These are phyloP conservation scores for Chrysodeixis includens DNA, from an alignment of 2,888 invertebrate species.

Conservation along the genomic window DNA sequence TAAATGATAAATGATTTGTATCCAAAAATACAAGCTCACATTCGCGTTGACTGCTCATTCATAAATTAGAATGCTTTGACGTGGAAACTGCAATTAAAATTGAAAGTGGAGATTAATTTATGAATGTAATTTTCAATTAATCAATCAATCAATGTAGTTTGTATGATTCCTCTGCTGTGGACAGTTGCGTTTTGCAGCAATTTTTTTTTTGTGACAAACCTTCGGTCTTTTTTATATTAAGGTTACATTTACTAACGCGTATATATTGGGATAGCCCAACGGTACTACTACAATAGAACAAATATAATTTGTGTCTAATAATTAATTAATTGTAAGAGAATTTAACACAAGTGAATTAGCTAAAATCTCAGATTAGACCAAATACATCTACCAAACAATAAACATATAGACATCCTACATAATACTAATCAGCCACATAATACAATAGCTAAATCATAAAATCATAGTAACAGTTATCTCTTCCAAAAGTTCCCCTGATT, in stretches of 20 bases:
- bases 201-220: no score
- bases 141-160: background rate
- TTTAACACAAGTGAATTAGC: no score
- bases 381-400: no score
- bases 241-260: no score
- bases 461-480: slow-evolving; percentile 36
- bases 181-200: no score
- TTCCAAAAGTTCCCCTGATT: slow-evolving; percentile 48
- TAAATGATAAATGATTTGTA: slow-evolving; percentile 5
- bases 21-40: background rate
- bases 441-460: slow-evolving; percentile 41
- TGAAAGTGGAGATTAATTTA: background rate
- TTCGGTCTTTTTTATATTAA: no score
- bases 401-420: background rate
- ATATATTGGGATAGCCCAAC: no score
- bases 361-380: no score
- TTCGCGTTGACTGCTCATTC: background rate
- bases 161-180: no score
- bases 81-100: background rate
- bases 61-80: background rate
- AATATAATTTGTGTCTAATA: no score
- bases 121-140: background rate
- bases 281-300: no score
- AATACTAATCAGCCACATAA: background rate
- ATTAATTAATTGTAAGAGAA: no score